Conservation (phyloP, 1,140 invertebrate genomes). For the Microplitis mediator region DNA sequence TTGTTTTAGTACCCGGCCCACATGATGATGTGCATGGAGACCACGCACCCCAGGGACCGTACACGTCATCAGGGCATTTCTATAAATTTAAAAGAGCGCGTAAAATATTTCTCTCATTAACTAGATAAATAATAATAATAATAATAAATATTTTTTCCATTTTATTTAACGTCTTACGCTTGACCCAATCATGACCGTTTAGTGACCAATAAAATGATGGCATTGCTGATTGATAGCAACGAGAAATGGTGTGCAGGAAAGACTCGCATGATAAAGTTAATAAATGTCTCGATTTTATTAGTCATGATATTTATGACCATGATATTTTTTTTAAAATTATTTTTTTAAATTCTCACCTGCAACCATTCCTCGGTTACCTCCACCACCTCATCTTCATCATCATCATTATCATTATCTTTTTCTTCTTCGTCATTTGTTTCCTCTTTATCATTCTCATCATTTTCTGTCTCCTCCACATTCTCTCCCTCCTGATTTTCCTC, state of each 20-base stretch:
- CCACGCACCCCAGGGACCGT: slow-evolving; percentile 71
- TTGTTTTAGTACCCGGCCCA: slow-evolving; percentile 67
- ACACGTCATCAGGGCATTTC: slow-evolving; percentile 51
- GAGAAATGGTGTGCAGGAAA: slow-evolving; percentile 52
- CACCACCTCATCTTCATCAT: neutral
- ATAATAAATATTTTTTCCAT: no score
- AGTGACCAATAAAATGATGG: neutral
- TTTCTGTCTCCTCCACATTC: slow-evolving; percentile 10
- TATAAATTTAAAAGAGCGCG: slow-evolving; percentile 24
- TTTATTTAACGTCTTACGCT: no score
- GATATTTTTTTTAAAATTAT: neutral
- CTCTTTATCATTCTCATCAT: neutral
- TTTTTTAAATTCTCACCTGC: slow-evolving; percentile 44
- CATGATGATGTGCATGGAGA: slow-evolving; percentile 72
- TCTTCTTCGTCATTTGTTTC: neutral
- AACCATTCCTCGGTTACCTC: slow-evolving; percentile 50
- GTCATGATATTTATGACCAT: slow-evolving; percentile 2
- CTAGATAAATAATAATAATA: neutral
- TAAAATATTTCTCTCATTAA: neutral
- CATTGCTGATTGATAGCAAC: slow-evolving; percentile 42
- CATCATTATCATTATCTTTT: neutral
- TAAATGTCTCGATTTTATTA: slow-evolving; percentile 20
- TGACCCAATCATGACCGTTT: no score
- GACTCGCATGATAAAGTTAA: slow-evolving; percentile 31
- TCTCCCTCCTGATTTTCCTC: slow-evolving; percentile 19